A percentile compares a stretch with the other conserved stretches of the same genome.
Conservation (phyloP, 2,888 invertebrate species). For the Pristionchus maxplancki region DNA sequence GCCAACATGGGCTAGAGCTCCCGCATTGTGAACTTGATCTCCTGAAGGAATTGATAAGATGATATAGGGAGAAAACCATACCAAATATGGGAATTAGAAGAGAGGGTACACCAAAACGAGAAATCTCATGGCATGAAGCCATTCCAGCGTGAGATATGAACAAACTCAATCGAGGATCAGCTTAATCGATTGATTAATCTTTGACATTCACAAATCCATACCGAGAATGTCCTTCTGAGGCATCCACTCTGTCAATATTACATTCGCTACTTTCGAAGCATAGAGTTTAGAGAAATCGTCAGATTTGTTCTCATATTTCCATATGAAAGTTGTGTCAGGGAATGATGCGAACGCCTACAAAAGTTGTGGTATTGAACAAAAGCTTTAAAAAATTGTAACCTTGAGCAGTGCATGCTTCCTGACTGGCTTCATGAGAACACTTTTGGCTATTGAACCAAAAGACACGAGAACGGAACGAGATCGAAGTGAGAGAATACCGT, state of each 20-base stretch:
- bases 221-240: constrained; percentile 44
- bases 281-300: neutral
- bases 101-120: neutral
- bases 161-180: constrained; percentile 23
- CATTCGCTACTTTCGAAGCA: neutral
- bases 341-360: constrained; percentile 29
- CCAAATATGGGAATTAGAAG: constrained; percentile 30
- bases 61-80: neutral
- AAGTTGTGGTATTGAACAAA: neutral
- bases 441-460: constrained; percentile 35
- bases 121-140: constrained; percentile 25
- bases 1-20: neutral
- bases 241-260: constrained; percentile 12
- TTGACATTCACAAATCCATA: neutral
- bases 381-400: neutral
- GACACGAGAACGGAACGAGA: neutral
- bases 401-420: constrained; percentile 6
- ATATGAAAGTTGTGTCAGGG: constrained; percentile 25
- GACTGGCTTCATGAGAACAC: neutral
- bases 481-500: neutral
- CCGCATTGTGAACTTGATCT: constrained; percentile 28
- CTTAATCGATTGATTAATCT: neutral
- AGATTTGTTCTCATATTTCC: constrained; percentile 43
- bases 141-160: constrained; percentile 47
- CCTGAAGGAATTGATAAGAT: neutral